Base-by-base conservation (phyloP, 2,797 vertebrate genomes). In the Hyperoplus immaculatus region DNA sequence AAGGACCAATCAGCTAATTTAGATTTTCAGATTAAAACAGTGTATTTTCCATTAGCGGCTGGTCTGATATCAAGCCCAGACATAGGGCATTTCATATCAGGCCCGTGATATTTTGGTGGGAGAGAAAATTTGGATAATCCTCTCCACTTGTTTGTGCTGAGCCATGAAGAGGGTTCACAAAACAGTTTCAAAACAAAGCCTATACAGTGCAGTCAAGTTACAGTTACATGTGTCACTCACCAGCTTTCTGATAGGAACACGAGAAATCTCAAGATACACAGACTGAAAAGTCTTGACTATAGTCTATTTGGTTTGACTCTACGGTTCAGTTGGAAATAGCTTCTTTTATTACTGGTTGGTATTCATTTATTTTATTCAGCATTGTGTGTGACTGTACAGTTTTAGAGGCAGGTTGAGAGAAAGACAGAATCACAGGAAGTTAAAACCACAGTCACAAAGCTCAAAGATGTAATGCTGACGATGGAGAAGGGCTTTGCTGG, bases 401-500 rank as follows among this genome's bases (percentile, higher is more conserved):
- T 65, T 69, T 12, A 9, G n/a, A 54, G 8, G 3, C 12, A 54
- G 43, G 54, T 2, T 0, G 12, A 51, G 36, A 64, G 8, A 13
- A 56, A 41, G 8, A 38, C 0, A 21, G 45, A 66, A 67, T 69
- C 8, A 73, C 39, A 69, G 42, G 43, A 36, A 21, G 38, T 47
- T 73, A 16, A 78, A 69, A 79, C 7, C 56, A 70, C 15, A 70
- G 29, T 64, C 18, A 45, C 51, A 9, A 43, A 78, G 68, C 66
- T 63, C 47, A 21, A 57, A 36, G 39, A 53, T 43, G 57, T 69
- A 69, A 54, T 16, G 15, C 60, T 78, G 77, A 68, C 5, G 15
- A 47, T 47, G 49, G 21, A 42, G n/a, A 57, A 75, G 49, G 58
- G 29, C 43, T 53, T 29, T 13, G 39, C 47, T 84, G 43, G 12